These are phyloP conservation scores for Ruditapes philippinarum DNA, from an alignment of 1,140 invertebrate genomes.

Conservation along the genomic window DNA sequence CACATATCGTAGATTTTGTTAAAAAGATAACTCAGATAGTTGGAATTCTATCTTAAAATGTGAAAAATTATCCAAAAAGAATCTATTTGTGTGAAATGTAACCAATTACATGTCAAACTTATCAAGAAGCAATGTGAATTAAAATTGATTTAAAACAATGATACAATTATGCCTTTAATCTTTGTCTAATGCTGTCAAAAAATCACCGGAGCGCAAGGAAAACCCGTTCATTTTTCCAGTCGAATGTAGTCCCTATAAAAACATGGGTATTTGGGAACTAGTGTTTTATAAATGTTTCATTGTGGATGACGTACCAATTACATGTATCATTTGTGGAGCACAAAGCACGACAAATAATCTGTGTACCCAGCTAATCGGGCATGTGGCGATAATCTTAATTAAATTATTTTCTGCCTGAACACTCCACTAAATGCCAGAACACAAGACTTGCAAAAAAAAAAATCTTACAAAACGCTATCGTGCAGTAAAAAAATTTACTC, in stretches of 20 bases:
- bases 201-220: background rate
- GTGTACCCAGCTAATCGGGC: slow-evolving; percentile 15
- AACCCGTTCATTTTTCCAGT: background rate
- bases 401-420: slow-evolving; percentile 50
- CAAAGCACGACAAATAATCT: slow-evolving; percentile 11
- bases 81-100: background rate
- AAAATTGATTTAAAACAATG: slow-evolving; percentile 32
- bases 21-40: background rate
- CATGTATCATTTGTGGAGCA: slow-evolving; percentile 38
- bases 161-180: slow-evolving; percentile 5
- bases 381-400: slow-evolving; percentile 44
- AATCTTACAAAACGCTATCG: slow-evolving; percentile 3
- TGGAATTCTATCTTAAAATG: background rate
- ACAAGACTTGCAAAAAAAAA: too few species aligned
- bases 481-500: background rate
- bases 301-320: background rate
- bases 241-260: background rate
- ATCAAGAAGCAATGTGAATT: background rate
- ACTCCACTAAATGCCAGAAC: slow-evolving; percentile 8
- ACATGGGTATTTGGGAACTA: slow-evolving; percentile 21
- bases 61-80: background rate
- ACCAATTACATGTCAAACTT: slow-evolving; percentile 14
- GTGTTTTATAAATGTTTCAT: background rate
- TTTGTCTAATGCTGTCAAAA: slow-evolving; percentile 41
- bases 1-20: background rate